These are phyloP conservation scores for Amphilophus citrinellus DNA, from an alignment of 2,113 vertebrate genomes.

Conservation along the genomic window DNA sequence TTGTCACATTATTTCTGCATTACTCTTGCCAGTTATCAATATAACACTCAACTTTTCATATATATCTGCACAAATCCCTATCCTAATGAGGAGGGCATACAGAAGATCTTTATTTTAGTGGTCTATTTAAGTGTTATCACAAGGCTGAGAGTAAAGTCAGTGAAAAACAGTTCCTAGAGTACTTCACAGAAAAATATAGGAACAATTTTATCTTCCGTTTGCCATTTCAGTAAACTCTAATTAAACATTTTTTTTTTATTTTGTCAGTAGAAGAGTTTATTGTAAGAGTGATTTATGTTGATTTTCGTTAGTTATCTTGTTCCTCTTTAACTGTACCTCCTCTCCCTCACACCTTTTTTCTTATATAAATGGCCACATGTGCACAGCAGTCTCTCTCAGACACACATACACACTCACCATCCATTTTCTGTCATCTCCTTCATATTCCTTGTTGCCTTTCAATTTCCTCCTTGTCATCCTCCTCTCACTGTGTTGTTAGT, in stretches of 20 bases:
- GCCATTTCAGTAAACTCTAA: background rate
- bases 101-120: background rate
- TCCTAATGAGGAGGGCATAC: accelerated
- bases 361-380: background rate
- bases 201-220: background rate
- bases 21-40: background rate
- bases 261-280: too few relatives aligned
- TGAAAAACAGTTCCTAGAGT: background rate
- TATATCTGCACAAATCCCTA: background rate
- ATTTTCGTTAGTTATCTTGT: too few relatives aligned
- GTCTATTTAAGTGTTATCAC: accelerated
- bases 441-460: background rate
- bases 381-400: background rate
- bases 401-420: background rate
- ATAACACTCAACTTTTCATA: too few relatives aligned
- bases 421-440: background rate
- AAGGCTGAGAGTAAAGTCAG: background rate
- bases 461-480: background rate
- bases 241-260: too few relatives aligned
- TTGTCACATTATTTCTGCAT: background rate
- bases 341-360: background rate
- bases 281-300: too few relatives aligned
- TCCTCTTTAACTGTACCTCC: background rate
- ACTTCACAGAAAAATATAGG: background rate
- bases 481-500: background rate